Base-by-base conservation (phyloP, 2,888 invertebrate genomes). In the Arrhopalites spinosus region DNA sequence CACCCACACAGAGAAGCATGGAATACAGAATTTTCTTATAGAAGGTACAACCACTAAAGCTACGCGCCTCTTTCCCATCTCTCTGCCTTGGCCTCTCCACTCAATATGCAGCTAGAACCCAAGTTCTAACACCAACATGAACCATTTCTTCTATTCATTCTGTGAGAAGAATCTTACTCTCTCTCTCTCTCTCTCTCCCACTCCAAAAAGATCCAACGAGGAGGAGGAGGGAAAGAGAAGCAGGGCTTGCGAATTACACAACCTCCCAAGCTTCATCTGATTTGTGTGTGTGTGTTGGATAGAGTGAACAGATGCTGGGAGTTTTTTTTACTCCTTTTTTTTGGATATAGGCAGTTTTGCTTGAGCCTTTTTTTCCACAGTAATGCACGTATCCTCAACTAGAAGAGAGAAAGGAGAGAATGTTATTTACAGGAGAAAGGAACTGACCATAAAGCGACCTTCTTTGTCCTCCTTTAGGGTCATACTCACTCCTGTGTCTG, bases 361-460 rank as follows among this genome's bases (percentile, higher is more conserved):
- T 59, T 23, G 17, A 17, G 11, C 59, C 11, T 23, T 59, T 23
- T 59, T 23, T 23, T 59, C 59, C 25, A 20, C 23, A 59, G 8
- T 23, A 3, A 7, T 20, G 23, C 23, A 17, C 50, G 50, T n/a
- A 50, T 59, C 59, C 25, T 23, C 11, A 36, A 11, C 3, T 7
- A 59, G n/a, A 53, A 15, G 53, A 30, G 5, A 20, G 67, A 67
- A 20, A 36, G 67, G 53, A 23, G 56, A 25, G 50, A 56, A 53
- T 30, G 30, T 50, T 23, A 64, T 47, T 47, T 63, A 63, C 61
- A 17, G 50, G 47, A 63, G 73, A 64, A 63, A 63, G 63, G 45
- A 73, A 50, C 29, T 73, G 73, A 47, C 45, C 63, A 73, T 50
- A 73, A 63, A 73, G 27, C 45, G 64, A 45, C 64, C 73, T 73